A percentile compares a stretch with the other conserved stretches of the same genome.
phyloP scores from a whole-genome alignment of 2,113 vertebrate species.

The Phaetusa simplex region DNA sequence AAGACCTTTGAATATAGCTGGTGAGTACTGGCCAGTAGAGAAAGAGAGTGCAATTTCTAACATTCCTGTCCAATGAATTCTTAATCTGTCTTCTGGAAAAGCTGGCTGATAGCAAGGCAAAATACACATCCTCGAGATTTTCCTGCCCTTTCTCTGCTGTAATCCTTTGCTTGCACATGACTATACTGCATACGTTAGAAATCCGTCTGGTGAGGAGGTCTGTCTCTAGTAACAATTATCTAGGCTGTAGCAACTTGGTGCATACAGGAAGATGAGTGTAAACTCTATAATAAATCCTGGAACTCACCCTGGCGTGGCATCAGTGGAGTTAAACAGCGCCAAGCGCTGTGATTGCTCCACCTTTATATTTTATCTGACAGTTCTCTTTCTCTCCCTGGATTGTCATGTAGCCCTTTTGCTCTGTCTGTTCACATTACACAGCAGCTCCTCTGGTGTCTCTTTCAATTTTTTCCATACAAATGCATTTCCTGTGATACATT shows the following conservation, averaged over 20 bases:
- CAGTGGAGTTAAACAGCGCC: slow-evolving; percentile 14
- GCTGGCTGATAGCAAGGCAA: neutral
- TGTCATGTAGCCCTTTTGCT: slow-evolving; percentile 62
- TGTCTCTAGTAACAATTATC: neutral
- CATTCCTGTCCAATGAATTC: neutral
- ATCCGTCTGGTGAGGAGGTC: neutral
- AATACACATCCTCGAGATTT: neutral
- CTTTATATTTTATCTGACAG: slow-evolving; percentile 49
- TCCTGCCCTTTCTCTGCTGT: neutral
- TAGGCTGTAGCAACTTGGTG: neutral
- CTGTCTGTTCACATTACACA: slow-evolving; percentile 65
- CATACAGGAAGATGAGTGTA: neutral
- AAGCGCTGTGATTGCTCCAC: neutral
- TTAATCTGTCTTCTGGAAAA: neutral
- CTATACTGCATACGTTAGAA: neutral
- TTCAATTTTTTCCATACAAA: slow-evolving; percentile 44
- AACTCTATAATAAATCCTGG: neutral
- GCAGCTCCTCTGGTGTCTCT: slow-evolving; percentile 46
- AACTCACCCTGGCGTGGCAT: neutral
- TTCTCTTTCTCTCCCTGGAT: slow-evolving; percentile 35
- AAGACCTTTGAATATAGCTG: neutral
- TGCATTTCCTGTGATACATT: slow-evolving; percentile 18
- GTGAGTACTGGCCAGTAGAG: neutral
- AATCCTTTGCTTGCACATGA: neutral
- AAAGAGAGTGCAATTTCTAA: neutral